Percentiles rank a stretch among this genome's conserved stretches.
Evolutionary conservation across 2,113 vertebrate species (phyloP).

Genomic region (Spheniscus mendiculus): DNA sequence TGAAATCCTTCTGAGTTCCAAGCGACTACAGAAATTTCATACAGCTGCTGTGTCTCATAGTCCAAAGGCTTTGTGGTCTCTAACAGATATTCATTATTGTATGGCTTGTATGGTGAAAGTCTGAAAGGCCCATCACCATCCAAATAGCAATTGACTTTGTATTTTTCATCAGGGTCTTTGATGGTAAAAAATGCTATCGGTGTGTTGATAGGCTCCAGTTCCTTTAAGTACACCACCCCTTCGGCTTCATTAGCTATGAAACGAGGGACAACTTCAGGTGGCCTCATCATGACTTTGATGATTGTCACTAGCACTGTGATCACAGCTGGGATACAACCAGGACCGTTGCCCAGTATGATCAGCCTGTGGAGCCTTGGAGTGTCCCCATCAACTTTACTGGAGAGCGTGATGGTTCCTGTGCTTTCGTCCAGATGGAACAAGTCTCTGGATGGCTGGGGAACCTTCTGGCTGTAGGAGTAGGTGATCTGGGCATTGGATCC

Average conservation of each 20-base stretch:
- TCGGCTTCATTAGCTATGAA: conserved; percentile 91
- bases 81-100: conserved; percentile 90
- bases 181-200: conserved; percentile 95
- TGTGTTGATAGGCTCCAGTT: conserved; percentile 88
- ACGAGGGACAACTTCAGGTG: conserved; percentile 86
- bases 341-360: conserved; percentile 88
- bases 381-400: conserved; percentile 79
- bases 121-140: conserved; percentile 90
- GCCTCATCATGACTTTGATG: conserved; percentile 84
- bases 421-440: conserved; percentile 87
- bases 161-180: conserved; percentile 85
- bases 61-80: conserved; percentile 91
- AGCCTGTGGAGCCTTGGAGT: conserved; percentile 84
- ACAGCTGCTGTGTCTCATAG: conserved; percentile 86
- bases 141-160: conserved; percentile 85
- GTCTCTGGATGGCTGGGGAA: conserved; percentile 82
- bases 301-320: conserved; percentile 84
- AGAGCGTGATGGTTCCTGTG: conserved; percentile 85
- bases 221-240: conserved; percentile 89
- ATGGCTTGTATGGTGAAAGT: conserved; percentile 85
- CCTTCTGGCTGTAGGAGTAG: conserved; percentile 93
- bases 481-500: conserved; percentile 90
- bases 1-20: conserved; percentile 80
- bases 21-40: conserved; percentile 87
- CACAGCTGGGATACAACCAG: conserved; percentile 93